These are phyloP conservation scores for Nomada fabriciana DNA, from an alignment of 2,888 invertebrate genomes.

Conservation along the genomic window DNA sequence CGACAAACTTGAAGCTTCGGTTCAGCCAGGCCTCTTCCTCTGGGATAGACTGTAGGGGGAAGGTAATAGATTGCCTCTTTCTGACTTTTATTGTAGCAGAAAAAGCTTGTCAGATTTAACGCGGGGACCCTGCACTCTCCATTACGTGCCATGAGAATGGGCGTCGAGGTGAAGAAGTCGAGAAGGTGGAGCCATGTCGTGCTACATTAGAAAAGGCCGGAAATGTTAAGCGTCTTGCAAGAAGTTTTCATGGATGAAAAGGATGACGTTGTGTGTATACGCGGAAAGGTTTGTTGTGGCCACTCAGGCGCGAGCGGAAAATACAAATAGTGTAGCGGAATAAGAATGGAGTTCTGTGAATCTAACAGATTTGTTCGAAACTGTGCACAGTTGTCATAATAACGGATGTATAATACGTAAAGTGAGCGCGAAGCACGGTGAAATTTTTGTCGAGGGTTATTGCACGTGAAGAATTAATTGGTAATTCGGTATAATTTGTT, in stretches of 20 bases:
- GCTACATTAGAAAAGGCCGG: conserved; percentile 46
- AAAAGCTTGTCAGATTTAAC: conserved; percentile 76
- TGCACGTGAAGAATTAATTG: too few species aligned
- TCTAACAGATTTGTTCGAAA: too few species aligned
- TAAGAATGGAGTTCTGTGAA: too few species aligned
- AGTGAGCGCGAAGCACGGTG: not conserved
- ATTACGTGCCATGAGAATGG: conserved; percentile 65
- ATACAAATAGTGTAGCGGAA: too few species aligned
- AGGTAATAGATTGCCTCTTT: conserved; percentile 77
- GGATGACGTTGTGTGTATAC: conserved; percentile 13
- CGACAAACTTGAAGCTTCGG: conserved; percentile 64
- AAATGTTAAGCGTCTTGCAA: conserved; percentile 54
- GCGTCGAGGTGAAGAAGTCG: conserved; percentile 56
- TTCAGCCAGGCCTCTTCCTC: conserved; percentile 63
- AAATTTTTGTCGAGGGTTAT: too few species aligned
- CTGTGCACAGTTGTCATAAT: not conserved
- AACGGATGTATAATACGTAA: not conserved
- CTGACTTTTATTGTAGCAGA: conserved; percentile 77
- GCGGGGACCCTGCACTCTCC: conserved; percentile 62
- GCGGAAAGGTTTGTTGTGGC: conserved; percentile 10
- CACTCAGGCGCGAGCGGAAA: not conserved
- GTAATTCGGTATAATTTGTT: too few species aligned
- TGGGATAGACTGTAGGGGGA: conserved; percentile 60
- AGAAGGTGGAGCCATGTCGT: conserved; percentile 37
- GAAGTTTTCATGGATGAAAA: conserved; percentile 42